phyloP scores from a whole-genome alignment of 1,140 invertebrate species.

The Drosophila neocordata region DNA sequence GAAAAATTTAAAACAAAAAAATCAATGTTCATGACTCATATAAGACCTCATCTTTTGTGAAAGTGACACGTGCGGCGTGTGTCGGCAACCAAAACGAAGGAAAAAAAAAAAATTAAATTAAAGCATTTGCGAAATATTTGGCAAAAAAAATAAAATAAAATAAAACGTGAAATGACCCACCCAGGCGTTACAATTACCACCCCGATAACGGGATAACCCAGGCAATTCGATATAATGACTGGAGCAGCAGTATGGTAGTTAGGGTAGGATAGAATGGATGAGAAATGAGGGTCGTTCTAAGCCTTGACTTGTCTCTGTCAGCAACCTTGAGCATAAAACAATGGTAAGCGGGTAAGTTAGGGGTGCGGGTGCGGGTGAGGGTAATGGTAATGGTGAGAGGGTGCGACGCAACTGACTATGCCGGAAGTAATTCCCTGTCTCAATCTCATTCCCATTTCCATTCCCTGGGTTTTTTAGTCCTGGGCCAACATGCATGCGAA shows the following conservation, averaged over 20 bases:
- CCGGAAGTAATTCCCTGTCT: constrained; percentile 12
- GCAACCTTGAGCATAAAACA: background rate
- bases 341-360: background rate
- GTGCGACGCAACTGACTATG: background rate
- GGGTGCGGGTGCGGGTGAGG: background rate
- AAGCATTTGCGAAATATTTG: constrained; percentile 42
- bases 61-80: constrained; percentile 64
- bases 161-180: background rate
- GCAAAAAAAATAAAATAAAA: constrained; percentile 20
- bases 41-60: constrained; percentile 46
- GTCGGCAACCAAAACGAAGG: background rate
- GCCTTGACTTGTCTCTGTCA: constrained; percentile 4
- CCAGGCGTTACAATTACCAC: constrained; percentile 7
- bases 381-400: background rate
- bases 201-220: constrained; percentile 14
- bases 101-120: background rate
- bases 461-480: background rate
- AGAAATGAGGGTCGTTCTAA: constrained; percentile 11
- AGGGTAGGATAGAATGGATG: constrained; percentile 27
- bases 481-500: constrained; percentile 17
- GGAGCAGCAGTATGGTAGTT: constrained; percentile 7
- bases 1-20: constrained; percentile 22
- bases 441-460: background rate
- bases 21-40: constrained; percentile 57
- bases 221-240: no score